These are phyloP conservation scores for Ivindomyrus marchei DNA, from an alignment of 2,113 vertebrate species.

Conservation along the genomic window DNA sequence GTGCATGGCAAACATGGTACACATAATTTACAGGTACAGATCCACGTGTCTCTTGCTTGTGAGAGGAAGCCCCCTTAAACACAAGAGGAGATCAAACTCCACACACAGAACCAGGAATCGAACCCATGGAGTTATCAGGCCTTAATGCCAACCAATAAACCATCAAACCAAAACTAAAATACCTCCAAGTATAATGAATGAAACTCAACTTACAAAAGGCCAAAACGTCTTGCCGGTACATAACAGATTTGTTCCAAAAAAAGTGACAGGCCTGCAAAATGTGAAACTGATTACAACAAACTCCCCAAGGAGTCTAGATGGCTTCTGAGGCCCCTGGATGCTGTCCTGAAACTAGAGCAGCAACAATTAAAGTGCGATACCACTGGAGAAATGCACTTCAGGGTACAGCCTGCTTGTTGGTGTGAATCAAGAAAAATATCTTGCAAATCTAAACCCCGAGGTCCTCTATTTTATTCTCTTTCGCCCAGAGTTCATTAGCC, in stretches of 20 bases:
- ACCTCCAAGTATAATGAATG: neutral
- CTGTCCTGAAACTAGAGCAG: neutral
- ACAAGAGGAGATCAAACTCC: neutral
- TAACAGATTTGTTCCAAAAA: neutral
- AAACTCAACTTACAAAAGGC: neutral
- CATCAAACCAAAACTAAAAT: neutral
- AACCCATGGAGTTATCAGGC: neutral
- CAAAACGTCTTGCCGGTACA: neutral
- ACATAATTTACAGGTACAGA: neutral
- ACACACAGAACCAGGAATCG: neutral
- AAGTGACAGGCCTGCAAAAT: neutral
- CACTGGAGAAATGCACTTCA: neutral
- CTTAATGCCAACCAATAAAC: neutral
- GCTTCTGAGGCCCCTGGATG: neutral
- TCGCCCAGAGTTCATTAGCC: neutral
- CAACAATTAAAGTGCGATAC: neutral
- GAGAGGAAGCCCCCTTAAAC: neutral
- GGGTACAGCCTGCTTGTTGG: neutral
- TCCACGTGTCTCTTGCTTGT: neutral
- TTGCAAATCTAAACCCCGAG: neutral
- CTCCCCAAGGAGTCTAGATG: neutral
- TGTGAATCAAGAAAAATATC: neutral
- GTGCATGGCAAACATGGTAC: neutral
- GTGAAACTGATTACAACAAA: neutral
- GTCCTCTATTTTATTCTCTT: neutral